Conservation (phyloP, 2,113 vertebrate genomes). For the Pteropus alecto region DNA sequence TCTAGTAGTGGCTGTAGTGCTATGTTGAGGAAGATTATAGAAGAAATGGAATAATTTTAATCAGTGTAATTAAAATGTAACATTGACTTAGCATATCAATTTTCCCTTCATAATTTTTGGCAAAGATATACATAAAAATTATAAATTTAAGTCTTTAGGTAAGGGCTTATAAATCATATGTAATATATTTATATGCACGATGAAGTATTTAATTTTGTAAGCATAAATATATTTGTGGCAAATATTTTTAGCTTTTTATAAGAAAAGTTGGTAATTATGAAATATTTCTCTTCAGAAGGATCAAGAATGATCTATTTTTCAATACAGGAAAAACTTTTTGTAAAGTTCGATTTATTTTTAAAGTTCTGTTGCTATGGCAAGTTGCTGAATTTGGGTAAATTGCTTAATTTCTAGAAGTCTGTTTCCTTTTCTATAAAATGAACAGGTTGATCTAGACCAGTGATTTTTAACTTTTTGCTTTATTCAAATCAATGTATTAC, state of each 20-base stretch:
- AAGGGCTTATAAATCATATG: neutral
- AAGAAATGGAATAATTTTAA: neutral
- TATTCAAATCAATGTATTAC: neutral
- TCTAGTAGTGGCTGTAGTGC: neutral
- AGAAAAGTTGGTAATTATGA: slow-evolving; percentile 10
- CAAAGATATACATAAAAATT: neutral
- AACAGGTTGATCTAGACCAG: slow-evolving; percentile 4
- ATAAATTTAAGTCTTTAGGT: neutral
- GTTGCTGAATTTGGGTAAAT: slow-evolving; percentile 38
- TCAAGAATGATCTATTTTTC: neutral
- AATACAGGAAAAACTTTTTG: neutral
- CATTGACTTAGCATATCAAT: neutral
- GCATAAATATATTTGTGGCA: neutral
- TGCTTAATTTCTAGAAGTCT: neutral
- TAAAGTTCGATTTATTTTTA: slow-evolving; percentile 40
- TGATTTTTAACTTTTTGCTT: slow-evolving; percentile 19
- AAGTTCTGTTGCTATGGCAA: slow-evolving; percentile 45
- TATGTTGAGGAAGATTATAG: neutral
- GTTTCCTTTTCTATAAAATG: slow-evolving; percentile 34
- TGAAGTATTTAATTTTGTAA: neutral
- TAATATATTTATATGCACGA: neutral
- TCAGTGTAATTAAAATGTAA: neutral
- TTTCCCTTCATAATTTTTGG: neutral
- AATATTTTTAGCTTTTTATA: neutral
- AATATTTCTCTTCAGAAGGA: neutral